Evolutionary conservation across 2,888 invertebrate species (phyloP), one percentile per base, ranked within the genome.

Genomic region (Sinohyriopsis cumingii): DNA sequence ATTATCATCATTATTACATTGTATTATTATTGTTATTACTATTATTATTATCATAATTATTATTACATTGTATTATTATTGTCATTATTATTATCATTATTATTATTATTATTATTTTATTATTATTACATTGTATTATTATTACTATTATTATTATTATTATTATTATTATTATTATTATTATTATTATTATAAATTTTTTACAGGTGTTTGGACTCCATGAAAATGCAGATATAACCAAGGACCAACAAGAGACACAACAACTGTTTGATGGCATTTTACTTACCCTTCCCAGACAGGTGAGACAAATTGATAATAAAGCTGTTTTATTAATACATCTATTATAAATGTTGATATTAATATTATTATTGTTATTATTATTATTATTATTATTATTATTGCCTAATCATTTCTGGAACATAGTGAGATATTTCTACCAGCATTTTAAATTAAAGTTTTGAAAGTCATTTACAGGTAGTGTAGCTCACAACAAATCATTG

Each of bases 171-270:
- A 18, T 65, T 24, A 57, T 18, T 33, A 33, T n/a, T 66, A 7
- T 33, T 25, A 55, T n/a, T 65, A 12, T 45, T 55, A 64, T 45
- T 45, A 20, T 20, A 18, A 20, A 60, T 20, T 65, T 33, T 75
- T 33, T 75, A 20, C 74, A 89, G 89, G 88, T 89, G n/a, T 90
- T 89, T 85, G 90, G 90, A 24, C 76, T 90, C 5, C 89, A 90
- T 82, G 89, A 88, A 75, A 90, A 90, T 80, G 89, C 90, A 25
- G 89, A 90, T 73, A 87, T 90, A 69, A 85, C 87, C 45, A 89
- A 90, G 72, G 89, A 89, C 68, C 88, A 89, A 66, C 86, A 90
- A 61, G 89, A 90, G 73, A 94, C 96, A 1, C 92, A 92, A 84
- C 92, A 93, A 63, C 66, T 90, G 73, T 89, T 90, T 84, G 86